A percentile compares a stretch with the other conserved stretches of the same genome.
Conservation (phyloP, 2,113 vertebrate genomes). For the Ibidorhyncha struthersii region DNA sequence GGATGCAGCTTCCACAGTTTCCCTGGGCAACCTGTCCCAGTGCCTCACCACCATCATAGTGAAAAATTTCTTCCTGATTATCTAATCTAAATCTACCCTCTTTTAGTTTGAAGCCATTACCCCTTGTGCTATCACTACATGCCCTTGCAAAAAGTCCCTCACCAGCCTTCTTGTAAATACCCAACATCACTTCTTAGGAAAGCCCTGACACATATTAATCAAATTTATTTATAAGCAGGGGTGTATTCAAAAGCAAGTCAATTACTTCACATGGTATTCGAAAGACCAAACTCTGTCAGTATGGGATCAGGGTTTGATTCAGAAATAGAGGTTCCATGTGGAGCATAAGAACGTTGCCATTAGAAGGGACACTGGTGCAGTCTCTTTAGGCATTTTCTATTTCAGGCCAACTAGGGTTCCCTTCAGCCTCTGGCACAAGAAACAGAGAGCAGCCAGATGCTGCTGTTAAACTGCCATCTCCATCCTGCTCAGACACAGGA, state of each 20-base stretch:
- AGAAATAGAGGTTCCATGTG: background rate
- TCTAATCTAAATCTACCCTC: too few relatives aligned
- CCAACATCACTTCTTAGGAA: background rate
- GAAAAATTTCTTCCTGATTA: too few relatives aligned
- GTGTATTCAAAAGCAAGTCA: background rate
- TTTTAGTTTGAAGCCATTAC: too few relatives aligned
- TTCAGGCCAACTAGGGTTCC: background rate
- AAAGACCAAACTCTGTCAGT: background rate
- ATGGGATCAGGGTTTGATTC: background rate
- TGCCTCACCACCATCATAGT: too few relatives aligned
- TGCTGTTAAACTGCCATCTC: background rate
- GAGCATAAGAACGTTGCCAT: background rate
- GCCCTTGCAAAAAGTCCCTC: too few relatives aligned
- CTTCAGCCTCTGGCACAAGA: background rate
- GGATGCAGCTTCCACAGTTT: too few relatives aligned
- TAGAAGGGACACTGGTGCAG: background rate
- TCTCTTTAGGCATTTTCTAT: background rate
- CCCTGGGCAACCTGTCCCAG: too few relatives aligned
- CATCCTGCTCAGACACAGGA: background rate
- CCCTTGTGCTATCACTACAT: too few relatives aligned
- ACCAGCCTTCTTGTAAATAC: background rate
- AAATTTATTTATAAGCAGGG: background rate
- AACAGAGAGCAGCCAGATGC: background rate
- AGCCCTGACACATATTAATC: background rate
- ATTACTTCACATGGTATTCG: background rate